phyloP scores from a whole-genome alignment of 1,140 invertebrate genomes.

The Temnothorax longispinosus region DNA sequence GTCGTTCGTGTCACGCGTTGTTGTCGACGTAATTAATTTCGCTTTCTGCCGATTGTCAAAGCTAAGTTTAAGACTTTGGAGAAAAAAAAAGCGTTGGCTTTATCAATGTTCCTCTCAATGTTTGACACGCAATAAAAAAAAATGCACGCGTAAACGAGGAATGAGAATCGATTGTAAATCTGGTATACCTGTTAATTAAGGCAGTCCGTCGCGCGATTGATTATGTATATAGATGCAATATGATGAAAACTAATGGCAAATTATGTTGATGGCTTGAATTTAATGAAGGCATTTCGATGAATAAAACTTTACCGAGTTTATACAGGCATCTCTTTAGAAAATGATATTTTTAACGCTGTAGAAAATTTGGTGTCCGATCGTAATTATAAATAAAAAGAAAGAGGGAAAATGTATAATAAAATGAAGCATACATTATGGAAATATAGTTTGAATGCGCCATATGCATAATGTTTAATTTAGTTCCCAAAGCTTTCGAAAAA shows the following conservation, averaged over 20 bases:
- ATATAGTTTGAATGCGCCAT: background rate
- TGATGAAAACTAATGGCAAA: slow-evolving; percentile 33
- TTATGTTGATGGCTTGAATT: slow-evolving; percentile 28
- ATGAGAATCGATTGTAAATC: slow-evolving; percentile 10
- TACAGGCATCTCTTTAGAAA: background rate
- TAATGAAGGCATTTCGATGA: slow-evolving; percentile 25
- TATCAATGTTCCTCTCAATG: slow-evolving; percentile 5
- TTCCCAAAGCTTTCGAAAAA: slow-evolving; percentile 23
- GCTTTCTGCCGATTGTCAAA: slow-evolving; percentile 45
- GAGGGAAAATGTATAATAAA: background rate
- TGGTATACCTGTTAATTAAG: slow-evolving; percentile 12
- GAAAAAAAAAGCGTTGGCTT: slow-evolving; percentile 11
- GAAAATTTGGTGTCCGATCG: background rate
- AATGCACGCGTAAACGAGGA: background rate
- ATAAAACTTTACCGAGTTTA: background rate
- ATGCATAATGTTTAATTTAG: slow-evolving; percentile 51
- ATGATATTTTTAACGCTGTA: background rate
- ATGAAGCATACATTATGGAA: slow-evolving; percentile 37
- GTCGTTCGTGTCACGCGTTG: slow-evolving; percentile 67
- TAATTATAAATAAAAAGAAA: slow-evolving; percentile 17
- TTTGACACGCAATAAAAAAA: slow-evolving; percentile 12
- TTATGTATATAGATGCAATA: slow-evolving; percentile 4
- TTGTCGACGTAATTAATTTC: slow-evolving; percentile 52
- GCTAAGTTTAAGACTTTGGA: slow-evolving; percentile 7
- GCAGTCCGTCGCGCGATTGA: background rate